Conservation (phyloP, 2,113 vertebrate species). For the Erpornis zantholeuca region DNA sequence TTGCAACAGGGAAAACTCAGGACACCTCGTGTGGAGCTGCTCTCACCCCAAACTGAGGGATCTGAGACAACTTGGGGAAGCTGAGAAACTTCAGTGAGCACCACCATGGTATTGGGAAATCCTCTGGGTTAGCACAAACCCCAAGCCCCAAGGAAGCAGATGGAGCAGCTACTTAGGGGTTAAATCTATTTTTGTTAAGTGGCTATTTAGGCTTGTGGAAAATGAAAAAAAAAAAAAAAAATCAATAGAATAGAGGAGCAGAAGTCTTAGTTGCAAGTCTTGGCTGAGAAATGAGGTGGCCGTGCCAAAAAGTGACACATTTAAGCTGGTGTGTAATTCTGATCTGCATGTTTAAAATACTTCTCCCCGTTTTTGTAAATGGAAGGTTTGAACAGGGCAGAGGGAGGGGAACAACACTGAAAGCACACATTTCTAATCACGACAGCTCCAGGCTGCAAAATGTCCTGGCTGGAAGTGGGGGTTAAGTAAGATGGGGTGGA, state of each 20-base stretch:
- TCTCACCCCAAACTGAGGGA: background rate
- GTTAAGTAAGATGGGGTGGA: background rate
- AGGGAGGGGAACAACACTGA: background rate
- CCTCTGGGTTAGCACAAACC: background rate
- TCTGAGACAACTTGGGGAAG: background rate
- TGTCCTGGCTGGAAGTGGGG: background rate
- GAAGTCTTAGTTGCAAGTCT: background rate
- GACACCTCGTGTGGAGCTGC: background rate
- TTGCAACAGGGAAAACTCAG: background rate
- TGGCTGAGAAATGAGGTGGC: slow-evolving; percentile 20
- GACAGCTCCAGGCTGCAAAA: background rate
- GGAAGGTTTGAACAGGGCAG: background rate
- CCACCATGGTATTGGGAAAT: background rate
- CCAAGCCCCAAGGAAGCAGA: background rate
- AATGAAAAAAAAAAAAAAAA: background rate
- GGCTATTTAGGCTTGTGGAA: background rate
- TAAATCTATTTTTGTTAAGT: background rate
- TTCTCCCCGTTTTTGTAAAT: slow-evolving; percentile 25
- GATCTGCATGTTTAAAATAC: slow-evolving; percentile 53
- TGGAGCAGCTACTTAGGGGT: background rate
- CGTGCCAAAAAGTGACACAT: slow-evolving; percentile 36
- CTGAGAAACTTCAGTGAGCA: background rate
- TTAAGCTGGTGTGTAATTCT: slow-evolving; percentile 53
- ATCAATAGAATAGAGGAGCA: slow-evolving; percentile 41
- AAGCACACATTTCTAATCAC: background rate